Evolutionary conservation across 2,888 invertebrate species (phyloP).

Genomic region (Scaptomyza flava): DNA sequence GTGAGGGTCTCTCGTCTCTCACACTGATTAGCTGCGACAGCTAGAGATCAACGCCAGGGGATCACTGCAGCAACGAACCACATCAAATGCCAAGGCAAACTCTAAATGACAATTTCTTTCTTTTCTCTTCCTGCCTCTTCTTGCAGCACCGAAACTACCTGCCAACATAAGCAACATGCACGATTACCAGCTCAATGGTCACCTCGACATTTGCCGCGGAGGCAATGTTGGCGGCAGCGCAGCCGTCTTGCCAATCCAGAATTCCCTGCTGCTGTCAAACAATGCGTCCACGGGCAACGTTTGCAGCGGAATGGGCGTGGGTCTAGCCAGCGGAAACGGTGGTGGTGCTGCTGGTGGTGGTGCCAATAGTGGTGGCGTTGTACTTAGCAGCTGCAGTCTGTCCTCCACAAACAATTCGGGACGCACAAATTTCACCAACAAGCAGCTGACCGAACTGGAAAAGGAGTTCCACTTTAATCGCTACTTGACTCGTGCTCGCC

Average conservation of each 20-base stretch:
- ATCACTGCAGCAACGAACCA: conserved; percentile 52
- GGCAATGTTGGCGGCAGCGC: conserved; percentile 58
- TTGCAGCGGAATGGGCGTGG: conserved; percentile 53
- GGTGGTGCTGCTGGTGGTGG: conserved; percentile 61
- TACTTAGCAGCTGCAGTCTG: conserved; percentile 78
- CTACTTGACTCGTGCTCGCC: conserved; percentile 97
- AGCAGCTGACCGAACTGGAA: conserved; percentile 99
- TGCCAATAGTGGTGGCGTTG: conserved; percentile 28
- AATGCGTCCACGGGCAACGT: conserved; percentile 42
- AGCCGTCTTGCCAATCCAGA: conserved; percentile 67
- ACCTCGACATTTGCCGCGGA: conserved; percentile 82
- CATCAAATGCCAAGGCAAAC: conserved; percentile 46
- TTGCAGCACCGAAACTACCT: conserved; percentile 88
- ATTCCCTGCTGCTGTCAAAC: conserved; percentile 72
- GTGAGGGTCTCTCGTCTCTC: conserved; percentile 52
- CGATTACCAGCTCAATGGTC: conserved; percentile 85
- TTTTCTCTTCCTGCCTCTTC: conserved; percentile 25
- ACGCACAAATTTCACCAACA: conserved; percentile 99
- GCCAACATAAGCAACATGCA: conserved; percentile 84
- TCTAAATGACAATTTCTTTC: conserved; percentile 50
- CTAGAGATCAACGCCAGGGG: conserved; percentile 79
- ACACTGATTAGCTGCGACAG: conserved; percentile 83
- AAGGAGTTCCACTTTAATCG: conserved; percentile 99
- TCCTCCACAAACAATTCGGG: conserved; percentile 91
- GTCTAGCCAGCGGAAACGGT: conserved; percentile 84